phyloP scores from a whole-genome alignment of 2,888 invertebrate species.

The Caenorhabditis auriculariae region DNA sequence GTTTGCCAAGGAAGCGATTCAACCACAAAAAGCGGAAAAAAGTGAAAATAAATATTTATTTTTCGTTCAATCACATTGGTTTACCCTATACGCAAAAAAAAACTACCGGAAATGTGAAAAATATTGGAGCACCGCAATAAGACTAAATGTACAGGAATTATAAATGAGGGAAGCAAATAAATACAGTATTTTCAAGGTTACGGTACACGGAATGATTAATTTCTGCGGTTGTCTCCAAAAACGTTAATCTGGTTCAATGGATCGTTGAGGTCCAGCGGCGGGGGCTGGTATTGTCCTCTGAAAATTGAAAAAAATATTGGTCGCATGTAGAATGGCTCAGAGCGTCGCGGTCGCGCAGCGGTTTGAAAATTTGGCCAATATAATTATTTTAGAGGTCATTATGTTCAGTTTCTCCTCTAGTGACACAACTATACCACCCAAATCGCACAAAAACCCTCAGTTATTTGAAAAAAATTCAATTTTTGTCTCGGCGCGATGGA shows the following conservation, averaged over 20 bases:
- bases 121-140: background rate
- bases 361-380: too few relatives aligned
- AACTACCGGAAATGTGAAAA: background rate
- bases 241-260: constrained; percentile 43
- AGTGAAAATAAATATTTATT: background rate
- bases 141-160: background rate
- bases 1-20: background rate
- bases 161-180: too few relatives aligned
- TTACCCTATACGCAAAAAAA: constrained; percentile 3
- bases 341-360: too few relatives aligned
- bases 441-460: too few relatives aligned
- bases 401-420: too few relatives aligned
- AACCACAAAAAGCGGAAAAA: background rate
- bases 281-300: constrained; percentile 8
- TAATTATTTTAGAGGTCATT: too few relatives aligned
- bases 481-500: too few relatives aligned
- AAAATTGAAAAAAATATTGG: too few relatives aligned
- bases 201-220: background rate
- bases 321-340: too few relatives aligned
- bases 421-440: too few relatives aligned
- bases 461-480: too few relatives aligned
- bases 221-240: constrained; percentile 23
- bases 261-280: constrained; percentile 31
- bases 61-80: background rate
- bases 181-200: background rate